phyloP scores from a whole-genome alignment of 1,140 invertebrate species.

The Eulimnadia texana region DNA sequence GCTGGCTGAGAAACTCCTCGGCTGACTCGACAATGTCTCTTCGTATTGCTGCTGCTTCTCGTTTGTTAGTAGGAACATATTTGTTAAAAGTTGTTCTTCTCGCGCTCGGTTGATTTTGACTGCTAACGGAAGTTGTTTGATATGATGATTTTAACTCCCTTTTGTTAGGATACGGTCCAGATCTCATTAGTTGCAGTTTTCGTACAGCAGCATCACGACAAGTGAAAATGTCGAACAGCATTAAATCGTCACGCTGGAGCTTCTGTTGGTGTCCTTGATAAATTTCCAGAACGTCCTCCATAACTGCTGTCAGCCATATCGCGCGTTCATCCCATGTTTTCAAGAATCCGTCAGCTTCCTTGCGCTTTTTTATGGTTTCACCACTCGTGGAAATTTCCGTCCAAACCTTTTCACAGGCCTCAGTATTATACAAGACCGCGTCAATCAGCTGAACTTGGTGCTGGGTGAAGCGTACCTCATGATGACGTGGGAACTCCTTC shows the following conservation, averaged over 20 bases:
- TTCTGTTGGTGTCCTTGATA: neutral
- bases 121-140: too few relatives aligned
- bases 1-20: too few relatives aligned
- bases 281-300: neutral
- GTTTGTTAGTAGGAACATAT: too few relatives aligned
- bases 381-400: neutral
- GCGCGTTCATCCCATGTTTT: neutral
- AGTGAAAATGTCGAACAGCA: too few relatives aligned
- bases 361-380: neutral
- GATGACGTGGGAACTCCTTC: neutral
- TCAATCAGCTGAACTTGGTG: neutral
- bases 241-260: neutral
- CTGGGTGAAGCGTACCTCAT: neutral
- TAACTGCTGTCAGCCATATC: neutral
- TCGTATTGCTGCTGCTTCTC: too few relatives aligned
- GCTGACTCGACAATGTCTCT: too few relatives aligned
- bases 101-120: too few relatives aligned
- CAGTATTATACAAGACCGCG: neutral
- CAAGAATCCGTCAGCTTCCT: neutral
- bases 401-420: neutral
- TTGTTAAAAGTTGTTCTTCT: too few relatives aligned
- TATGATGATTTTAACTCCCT: too few relatives aligned
- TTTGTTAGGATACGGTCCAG: too few relatives aligned
- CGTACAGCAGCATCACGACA: too few relatives aligned
- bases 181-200: too few relatives aligned